These are phyloP conservation scores for Perognathus longimembris DNA, from an alignment of 2,113 vertebrate species.

Conservation along the genomic window DNA sequence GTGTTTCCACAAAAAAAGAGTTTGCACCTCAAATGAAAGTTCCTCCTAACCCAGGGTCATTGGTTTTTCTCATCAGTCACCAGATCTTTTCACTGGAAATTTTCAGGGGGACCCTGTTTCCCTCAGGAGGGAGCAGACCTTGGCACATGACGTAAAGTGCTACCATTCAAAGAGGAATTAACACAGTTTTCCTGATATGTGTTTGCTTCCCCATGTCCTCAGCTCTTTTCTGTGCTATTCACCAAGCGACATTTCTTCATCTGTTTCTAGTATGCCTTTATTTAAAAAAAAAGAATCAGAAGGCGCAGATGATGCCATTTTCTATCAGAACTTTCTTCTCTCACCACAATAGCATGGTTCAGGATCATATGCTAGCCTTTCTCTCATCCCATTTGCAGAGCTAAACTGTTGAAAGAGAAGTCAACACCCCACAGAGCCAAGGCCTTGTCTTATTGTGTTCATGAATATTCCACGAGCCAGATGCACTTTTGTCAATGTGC, in stretches of 20 bases:
- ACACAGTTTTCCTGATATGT: background rate
- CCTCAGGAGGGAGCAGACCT: background rate
- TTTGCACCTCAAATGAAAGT: background rate
- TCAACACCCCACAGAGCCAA: constrained; percentile 3
- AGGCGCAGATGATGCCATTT: background rate
- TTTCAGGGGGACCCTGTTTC: background rate
- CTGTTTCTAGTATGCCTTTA: background rate
- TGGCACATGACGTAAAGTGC: background rate
- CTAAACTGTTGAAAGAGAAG: constrained; percentile 25
- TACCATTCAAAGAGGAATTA: background rate
- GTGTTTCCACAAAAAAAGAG: background rate
- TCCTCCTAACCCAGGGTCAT: background rate
- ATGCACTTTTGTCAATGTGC: constrained; percentile 44
- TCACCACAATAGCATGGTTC: background rate
- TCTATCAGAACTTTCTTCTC: background rate
- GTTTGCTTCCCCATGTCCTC: background rate
- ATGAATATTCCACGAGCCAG: constrained; percentile 60
- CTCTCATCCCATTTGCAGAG: constrained; percentile 1
- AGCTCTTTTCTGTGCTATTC: constrained; percentile 39
- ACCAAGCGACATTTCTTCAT: constrained; percentile 20
- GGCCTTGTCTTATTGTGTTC: constrained; percentile 20
- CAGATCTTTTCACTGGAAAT: background rate
- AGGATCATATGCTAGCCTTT: background rate
- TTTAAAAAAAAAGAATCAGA: background rate
- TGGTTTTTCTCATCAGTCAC: background rate